Base-by-base conservation (phyloP, 2,797 vertebrate genomes). In the Coregonus suidteri region DNA sequence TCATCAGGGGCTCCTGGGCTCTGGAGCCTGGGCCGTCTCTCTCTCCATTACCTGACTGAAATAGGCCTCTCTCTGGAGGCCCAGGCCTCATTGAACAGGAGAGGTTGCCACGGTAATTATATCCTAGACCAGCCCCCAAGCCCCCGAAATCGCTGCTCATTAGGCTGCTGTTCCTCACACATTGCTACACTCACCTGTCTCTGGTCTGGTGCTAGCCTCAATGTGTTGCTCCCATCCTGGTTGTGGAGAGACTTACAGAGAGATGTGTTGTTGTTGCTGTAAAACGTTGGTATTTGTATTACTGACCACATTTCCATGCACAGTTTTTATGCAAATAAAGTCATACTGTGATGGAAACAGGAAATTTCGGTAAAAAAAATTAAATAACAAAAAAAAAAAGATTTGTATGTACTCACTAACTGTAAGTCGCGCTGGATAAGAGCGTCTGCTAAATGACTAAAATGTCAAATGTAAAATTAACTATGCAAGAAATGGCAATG, bases 31-130 rank as follows among this genome's bases (percentile, higher is more conserved):
- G 76, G 85, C 25, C 53, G 85, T 64, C 9, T 64, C 59, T 47
- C 88, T 93, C 85, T 93, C 85, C 86, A 93, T 93, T 93, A 93
- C 93, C 84, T 88, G 89, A 87, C 92, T 90, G 91, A 93, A 94
- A 93, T 91, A 91, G 90, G 79, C 80, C 79, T 82, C 80, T 92
- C 94, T 91, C 92, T 67, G 67, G 88, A 87, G 92, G 87, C 85
- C 84, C 88, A 90, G 92, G 91, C 90, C 92, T 93, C 93, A 93
- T 93, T 94, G 93, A 95, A 91, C 92, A 94, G 85, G 82, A 86
- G 86, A 92, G 92, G 92, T 92, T 91, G 90, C 90, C 91, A 91
- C 83, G 82, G 93, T 95, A 94, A 94, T 94, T 95, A 95, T 92
- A 91, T 91, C 88, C 91, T 89, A 89, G 88, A 82, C 91, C 89